Percentiles rank a stretch among this genome's conserved stretches.
These are phyloP conservation scores for Caenorhabditis tropicalis DNA, from an alignment of 1,140 invertebrate genomes.

Conservation along the genomic window DNA sequence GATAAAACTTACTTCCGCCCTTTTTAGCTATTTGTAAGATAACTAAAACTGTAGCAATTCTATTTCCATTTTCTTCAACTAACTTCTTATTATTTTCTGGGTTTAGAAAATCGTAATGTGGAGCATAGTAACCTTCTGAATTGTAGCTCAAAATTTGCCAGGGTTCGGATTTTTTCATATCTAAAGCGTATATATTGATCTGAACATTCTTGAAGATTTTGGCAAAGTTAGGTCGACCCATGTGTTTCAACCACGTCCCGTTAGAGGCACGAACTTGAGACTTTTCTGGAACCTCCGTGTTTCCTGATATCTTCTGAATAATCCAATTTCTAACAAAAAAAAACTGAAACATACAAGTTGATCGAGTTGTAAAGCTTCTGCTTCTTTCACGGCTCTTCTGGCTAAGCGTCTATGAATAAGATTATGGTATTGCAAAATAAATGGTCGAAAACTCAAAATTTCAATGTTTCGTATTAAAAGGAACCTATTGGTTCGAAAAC, in stretches of 20 bases:
- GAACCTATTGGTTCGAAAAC: neutral
- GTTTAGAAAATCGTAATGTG: constrained; percentile 59
- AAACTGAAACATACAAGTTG: neutral
- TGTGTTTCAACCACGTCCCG: constrained; percentile 54
- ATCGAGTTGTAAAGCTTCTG: constrained; percentile 2
- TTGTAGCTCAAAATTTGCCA: constrained; percentile 55
- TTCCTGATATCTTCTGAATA: constrained; percentile 29
- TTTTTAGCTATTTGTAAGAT: constrained; percentile 47
- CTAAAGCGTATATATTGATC: constrained; percentile 41
- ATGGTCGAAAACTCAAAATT: constrained; percentile 28
- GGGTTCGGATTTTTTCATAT: constrained; percentile 37
- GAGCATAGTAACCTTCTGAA: constrained; percentile 56
- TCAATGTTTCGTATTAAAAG: constrained; percentile 52
- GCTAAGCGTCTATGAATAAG: neutral
- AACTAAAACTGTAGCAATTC: constrained; percentile 51
- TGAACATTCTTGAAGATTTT: constrained; percentile 24
- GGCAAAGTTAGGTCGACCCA: neutral
- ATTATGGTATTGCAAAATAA: constrained; percentile 13
- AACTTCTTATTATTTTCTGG: neutral
- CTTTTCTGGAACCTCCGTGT: neutral
- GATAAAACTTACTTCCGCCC: constrained; percentile 41
- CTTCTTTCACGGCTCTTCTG: neutral
- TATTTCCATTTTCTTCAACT: constrained; percentile 14
- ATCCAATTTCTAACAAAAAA: neutral
- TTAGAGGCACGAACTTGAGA: constrained; percentile 50